phyloP scores from a whole-genome alignment of 2,888 invertebrate species.

The Spisula subtruncata region DNA sequence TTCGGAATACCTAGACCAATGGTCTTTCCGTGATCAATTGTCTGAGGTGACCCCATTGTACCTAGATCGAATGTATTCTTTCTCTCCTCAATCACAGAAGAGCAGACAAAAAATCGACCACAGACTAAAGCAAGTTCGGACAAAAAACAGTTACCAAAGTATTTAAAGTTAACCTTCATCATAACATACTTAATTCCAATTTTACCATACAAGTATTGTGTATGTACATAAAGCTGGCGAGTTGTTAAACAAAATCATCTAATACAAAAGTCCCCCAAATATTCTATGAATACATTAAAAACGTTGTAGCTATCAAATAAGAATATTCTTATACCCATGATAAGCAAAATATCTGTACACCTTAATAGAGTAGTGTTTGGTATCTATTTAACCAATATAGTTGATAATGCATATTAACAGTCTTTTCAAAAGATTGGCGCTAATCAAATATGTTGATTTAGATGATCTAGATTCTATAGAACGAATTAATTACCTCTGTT shows the following conservation, averaged over 20 bases:
- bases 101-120: too few relatives aligned
- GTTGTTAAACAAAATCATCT: neutral
- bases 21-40: too few relatives aligned
- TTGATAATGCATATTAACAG: neutral
- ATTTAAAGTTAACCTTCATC: too few relatives aligned
- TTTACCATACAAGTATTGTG: neutral
- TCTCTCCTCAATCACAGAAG: too few relatives aligned
- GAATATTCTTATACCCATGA: neutral
- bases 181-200: too few relatives aligned
- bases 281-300: neutral
- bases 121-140: too few relatives aligned
- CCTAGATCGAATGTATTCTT: too few relatives aligned
- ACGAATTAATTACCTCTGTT: neutral
- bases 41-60: too few relatives aligned
- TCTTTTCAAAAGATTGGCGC: constrained; percentile 8
- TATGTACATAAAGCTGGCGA: neutral
- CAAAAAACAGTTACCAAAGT: too few relatives aligned
- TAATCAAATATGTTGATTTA: constrained; percentile 15
- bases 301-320: neutral
- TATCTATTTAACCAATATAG: neutral
- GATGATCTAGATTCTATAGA: neutral
- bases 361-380: neutral
- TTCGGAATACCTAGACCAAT: too few relatives aligned
- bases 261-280: neutral
- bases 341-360: neutral